Percentiles rank a stretch among this genome's conserved stretches.
phyloP scores from a whole-genome alignment of 2,888 invertebrate species.

The Agonopterix subpropinquella region DNA sequence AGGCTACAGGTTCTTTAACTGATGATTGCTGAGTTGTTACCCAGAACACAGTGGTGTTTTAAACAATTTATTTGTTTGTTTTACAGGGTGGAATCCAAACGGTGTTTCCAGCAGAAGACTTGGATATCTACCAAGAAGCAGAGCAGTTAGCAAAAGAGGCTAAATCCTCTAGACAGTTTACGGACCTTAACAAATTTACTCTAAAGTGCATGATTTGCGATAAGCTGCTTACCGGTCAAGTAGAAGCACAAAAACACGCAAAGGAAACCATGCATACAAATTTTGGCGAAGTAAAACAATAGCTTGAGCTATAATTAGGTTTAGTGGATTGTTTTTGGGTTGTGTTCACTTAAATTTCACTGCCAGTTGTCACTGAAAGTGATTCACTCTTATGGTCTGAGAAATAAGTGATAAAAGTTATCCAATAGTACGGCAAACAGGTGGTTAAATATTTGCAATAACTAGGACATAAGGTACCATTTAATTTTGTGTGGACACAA shows the following conservation, averaged over 20 bases:
- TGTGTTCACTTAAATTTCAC: not conserved
- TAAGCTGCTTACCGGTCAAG: slow-evolving; percentile 84
- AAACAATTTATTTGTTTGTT: slow-evolving; percentile 15
- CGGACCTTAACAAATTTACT: slow-evolving; percentile 91
- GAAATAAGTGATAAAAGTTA: too few species aligned
- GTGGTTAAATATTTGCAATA: too few species aligned
- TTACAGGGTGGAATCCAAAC: slow-evolving; percentile 85
- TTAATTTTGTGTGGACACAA: too few species aligned
- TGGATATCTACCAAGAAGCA: slow-evolving; percentile 84
- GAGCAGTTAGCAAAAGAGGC: slow-evolving; percentile 91
- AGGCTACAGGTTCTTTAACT: too few species aligned
- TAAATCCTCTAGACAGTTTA: slow-evolving; percentile 91
- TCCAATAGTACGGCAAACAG: too few species aligned
- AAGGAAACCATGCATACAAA: slow-evolving; percentile 87
- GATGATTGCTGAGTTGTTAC: too few species aligned
- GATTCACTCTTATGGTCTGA: too few species aligned
- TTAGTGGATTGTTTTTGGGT: not conserved
- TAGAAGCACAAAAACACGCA: slow-evolving; percentile 90
- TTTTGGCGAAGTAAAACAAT: slow-evolving; percentile 84
- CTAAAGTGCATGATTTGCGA: slow-evolving; percentile 90
- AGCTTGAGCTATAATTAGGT: not conserved
- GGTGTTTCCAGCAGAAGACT: slow-evolving; percentile 86
- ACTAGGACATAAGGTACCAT: too few species aligned
- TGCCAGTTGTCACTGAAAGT: too few species aligned
- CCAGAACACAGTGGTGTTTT: not conserved